Conservation (phyloP, 2,113 vertebrate species). For the Gracilinanus agilis region DNA sequence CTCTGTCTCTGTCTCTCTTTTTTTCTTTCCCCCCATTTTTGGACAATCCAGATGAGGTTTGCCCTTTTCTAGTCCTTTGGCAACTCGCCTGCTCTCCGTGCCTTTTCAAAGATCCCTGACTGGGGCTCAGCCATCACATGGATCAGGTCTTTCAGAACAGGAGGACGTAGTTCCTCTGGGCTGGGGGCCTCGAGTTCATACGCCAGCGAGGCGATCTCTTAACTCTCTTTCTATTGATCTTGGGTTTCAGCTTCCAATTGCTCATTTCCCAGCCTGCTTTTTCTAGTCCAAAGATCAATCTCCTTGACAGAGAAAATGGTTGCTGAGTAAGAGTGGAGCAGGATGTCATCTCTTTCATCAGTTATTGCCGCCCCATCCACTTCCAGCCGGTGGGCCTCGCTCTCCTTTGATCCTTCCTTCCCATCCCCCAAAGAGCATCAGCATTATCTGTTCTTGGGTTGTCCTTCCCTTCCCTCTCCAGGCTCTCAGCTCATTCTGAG, state of each 20-base stretch:
- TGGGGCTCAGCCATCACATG: background rate
- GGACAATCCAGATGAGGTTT: background rate
- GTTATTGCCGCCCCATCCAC: background rate
- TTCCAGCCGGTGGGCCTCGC: background rate
- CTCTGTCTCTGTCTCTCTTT: no score
- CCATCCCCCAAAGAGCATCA: background rate
- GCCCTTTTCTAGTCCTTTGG: background rate
- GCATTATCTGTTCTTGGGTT: background rate
- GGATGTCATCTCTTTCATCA: background rate
- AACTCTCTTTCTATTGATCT: background rate
- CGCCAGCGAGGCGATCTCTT: background rate
- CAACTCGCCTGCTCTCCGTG: background rate
- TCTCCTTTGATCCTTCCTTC: background rate
- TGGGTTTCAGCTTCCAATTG: background rate
- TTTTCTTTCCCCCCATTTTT: background rate
- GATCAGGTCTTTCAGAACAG: background rate
- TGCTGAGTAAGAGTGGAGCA: background rate
- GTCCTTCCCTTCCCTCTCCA: background rate
- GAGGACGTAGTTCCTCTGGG: background rate
- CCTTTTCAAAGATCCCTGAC: background rate
- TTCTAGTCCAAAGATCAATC: background rate
- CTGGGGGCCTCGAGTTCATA: background rate
- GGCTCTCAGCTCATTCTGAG: background rate
- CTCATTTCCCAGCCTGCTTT: background rate
- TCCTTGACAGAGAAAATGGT: background rate